Evolutionary conservation across 1,140 invertebrate species (phyloP).

Genomic region (Drosophila melanica): DNA sequence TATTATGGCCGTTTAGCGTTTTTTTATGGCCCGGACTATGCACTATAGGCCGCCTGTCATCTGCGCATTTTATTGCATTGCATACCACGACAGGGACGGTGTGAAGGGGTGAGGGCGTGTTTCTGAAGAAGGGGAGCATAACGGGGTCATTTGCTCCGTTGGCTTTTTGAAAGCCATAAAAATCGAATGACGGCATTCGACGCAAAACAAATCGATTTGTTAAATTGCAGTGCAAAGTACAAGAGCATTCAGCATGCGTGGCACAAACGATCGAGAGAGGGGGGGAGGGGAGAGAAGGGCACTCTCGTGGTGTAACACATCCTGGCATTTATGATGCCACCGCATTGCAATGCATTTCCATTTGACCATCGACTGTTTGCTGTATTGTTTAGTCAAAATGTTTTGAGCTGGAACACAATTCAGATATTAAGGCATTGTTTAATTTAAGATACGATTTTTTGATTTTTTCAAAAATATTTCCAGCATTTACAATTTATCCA

Average conservation of each 20-base stretch:
- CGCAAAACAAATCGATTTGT: constrained; percentile 78
- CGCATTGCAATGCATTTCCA: constrained; percentile 3
- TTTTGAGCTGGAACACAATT: neutral
- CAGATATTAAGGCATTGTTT: neutral
- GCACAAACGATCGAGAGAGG: neutral
- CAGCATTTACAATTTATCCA: too few species aligned
- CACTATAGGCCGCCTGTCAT: constrained; percentile 49
- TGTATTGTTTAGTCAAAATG: constrained; percentile 2
- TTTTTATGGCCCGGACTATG: constrained; percentile 66
- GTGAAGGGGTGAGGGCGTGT: neutral
- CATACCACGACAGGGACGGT: constrained; percentile 14
- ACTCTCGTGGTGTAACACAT: constrained; percentile 31
- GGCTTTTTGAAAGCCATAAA: constrained; percentile 77
- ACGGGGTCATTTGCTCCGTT: constrained; percentile 70
- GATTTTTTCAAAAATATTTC: neutral
- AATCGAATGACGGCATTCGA: constrained; percentile 68
- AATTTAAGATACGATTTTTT: neutral
- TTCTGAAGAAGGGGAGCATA: constrained; percentile 4
- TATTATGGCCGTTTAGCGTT: constrained; percentile 80
- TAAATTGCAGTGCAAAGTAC: constrained; percentile 78
- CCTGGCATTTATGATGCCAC: constrained; percentile 53
- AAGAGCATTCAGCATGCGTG: constrained; percentile 35
- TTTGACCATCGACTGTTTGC: constrained; percentile 1
- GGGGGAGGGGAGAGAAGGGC: neutral
- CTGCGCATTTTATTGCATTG: constrained; percentile 72